These are phyloP conservation scores for Lytechinus pictus DNA, from an alignment of 35 echinoderm and acorn worm species.

Conservation along the genomic window DNA sequence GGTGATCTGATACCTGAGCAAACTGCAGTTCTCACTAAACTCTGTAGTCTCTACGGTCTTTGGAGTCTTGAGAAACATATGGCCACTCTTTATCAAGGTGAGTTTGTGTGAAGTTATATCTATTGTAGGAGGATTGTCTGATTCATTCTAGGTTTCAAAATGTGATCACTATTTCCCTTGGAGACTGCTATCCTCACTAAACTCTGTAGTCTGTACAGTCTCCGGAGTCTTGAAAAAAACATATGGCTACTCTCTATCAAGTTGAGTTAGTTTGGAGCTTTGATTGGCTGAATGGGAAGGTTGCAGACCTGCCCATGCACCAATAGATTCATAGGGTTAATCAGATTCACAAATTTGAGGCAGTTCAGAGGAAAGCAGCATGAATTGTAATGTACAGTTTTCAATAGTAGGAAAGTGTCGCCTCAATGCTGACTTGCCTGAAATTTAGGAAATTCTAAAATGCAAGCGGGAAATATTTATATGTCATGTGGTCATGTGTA, in stretches of 20 bases:
- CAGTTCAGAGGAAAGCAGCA: no score
- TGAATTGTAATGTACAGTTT: no score
- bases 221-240: not conserved
- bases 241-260: not conserved
- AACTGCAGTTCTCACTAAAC: conserved; percentile 60
- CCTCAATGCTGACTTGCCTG: no score
- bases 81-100: conserved; percentile 87
- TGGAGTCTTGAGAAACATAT: conserved; percentile 97
- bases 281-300: no score
- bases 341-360: no score
- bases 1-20: conserved; percentile 55
- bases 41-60: conserved; percentile 90
- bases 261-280: not conserved
- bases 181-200: not conserved
- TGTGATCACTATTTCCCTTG: not conserved
- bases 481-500: no score
- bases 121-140: not conserved
- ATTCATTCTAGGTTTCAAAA: no score
- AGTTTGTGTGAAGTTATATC: not conserved
- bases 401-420: no score
- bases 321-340: no score
- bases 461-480: no score
- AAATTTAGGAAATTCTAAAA: no score
- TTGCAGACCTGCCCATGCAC: no score
- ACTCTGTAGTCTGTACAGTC: not conserved